Base-by-base conservation (phyloP, 1,140 invertebrate genomes). In the Euwallacea fornicatus region DNA sequence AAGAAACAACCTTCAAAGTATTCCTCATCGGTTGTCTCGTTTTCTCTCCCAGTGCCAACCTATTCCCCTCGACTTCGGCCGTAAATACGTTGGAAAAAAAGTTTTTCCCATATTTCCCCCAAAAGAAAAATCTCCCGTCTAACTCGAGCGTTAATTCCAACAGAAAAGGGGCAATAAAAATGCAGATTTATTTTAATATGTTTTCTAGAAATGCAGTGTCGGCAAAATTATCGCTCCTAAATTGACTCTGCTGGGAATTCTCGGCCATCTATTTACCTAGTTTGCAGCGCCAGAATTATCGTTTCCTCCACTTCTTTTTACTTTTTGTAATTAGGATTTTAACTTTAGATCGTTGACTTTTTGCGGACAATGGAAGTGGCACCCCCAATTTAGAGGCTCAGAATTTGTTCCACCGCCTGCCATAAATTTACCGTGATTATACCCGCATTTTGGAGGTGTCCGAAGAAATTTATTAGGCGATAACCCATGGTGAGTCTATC, bases 171-270 rank as follows among this genome's bases (percentile, higher is more conserved):
- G 67, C 67, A 69, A 69, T 69, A 69, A 69, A 69, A 69, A 69
- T 69, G 67, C 67, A 69, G 67, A 69, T 69, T 69, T 69, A 69
- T 69, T 69, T 69, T 69, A 69, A 69, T 69, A 69, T 69, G 60
- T 69, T 69, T 69, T 62, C 67, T 69, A 55, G 67, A 69, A 69
- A 69, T 69, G 67, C 67, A 62, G 67, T 69, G 67, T 69, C 67
- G 67, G 67, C 67, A 62, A 69, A 69, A 69, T 69, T 69, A 69
- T 69, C 67, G 67, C 67, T 55, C 47, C 60, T 69, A 69, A 69
- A 69, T 69, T 69, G 67, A 69, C 67, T 69, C 67, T 63, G 67
- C 50, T n/a, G 67, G 67, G 67, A 62, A 69, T 69, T 69, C 67
- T 61, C 67, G 58, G 59, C 67, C 67, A 69, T 69, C 67, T 69